Base-by-base conservation (phyloP, 1,140 invertebrate genomes). In the Drosophila paulistorum region DNA sequence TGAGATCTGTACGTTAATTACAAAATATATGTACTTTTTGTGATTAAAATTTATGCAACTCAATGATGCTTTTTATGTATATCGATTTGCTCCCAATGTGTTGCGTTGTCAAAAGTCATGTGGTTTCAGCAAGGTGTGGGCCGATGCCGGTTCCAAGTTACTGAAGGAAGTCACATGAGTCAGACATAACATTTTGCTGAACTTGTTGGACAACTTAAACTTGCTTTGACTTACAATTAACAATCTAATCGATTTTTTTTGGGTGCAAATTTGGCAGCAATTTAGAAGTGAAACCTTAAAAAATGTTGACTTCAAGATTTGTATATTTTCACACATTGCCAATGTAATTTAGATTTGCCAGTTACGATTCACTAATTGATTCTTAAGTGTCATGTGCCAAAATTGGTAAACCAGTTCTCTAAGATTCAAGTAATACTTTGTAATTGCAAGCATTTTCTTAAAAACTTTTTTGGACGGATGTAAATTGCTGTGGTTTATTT, bases 281-380 rank as follows among this genome's bases (percentile, higher is more conserved):
- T 70, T 79, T 70, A 39, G 82, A 71, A 5, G 30, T 30, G 0
- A 30, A 30, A 30, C 30, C 30, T 30, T 7, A 30, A 30, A 30
- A 30, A 30, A 30, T 30, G 30, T 30, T 3, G 30, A 30, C 30
- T 30, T 0, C 30, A 30, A 30, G 30, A 30, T 30, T 30, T 30
- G 30, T 30, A 30, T 78, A 79, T 79, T 83, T 84, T 84, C 75
- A 82, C 74, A 89, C 78, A 80, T 89, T 79, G 73, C 66, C 14
- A 60, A 41, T 67, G 66, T 64, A 75, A 70, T 78, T 81, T 78
- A 68, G 85, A 71, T 66, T 72, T 63, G 77, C 84, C 77, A 74
- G 71, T 65, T 42, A 57, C 64, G 66, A 41, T 60, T 41, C 65
- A 75, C 80, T 89, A 87, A 87, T 87, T 90, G 84, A 89, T 87